phyloP scores from a whole-genome alignment of 2,888 invertebrate species.

The Meloe dianella region DNA sequence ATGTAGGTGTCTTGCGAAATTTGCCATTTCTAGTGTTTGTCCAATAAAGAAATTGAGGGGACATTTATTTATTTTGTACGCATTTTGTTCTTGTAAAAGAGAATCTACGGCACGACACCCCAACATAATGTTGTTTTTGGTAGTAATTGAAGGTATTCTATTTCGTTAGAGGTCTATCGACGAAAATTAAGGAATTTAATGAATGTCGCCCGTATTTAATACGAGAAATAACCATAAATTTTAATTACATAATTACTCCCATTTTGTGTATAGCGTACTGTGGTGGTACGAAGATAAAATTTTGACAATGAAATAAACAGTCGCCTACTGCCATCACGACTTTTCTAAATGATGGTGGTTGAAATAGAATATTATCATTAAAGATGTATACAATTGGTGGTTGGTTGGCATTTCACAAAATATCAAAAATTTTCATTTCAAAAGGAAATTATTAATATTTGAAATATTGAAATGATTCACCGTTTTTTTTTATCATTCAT shows the following conservation, averaged over 20 bases:
- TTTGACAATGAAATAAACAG: background rate
- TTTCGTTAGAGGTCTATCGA: slow-evolving; percentile 7
- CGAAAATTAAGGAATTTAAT: slow-evolving; percentile 6
- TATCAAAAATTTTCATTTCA: background rate
- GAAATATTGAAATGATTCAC: background rate
- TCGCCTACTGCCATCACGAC: background rate
- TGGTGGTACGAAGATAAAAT: slow-evolving; percentile 1
- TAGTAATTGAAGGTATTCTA: background rate
- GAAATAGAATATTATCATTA: background rate
- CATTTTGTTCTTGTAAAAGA: background rate
- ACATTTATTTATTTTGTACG: background rate
- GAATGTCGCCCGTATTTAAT: slow-evolving; percentile 13
- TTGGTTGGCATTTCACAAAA: background rate
- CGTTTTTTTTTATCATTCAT: background rate
- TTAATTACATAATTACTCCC: slow-evolving; percentile 12
- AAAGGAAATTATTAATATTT: background rate
- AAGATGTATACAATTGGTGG: background rate
- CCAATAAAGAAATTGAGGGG: background rate
- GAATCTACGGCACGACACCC: background rate
- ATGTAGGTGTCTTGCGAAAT: background rate
- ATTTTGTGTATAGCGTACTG: background rate
- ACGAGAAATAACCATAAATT: slow-evolving; percentile 11
- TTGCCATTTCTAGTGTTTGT: background rate
- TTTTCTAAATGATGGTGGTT: background rate
- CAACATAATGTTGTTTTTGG: background rate